Evolutionary conservation across 2,797 vertebrate genomes (phyloP).

Genomic region (Pogonophryne albipinna): DNA sequence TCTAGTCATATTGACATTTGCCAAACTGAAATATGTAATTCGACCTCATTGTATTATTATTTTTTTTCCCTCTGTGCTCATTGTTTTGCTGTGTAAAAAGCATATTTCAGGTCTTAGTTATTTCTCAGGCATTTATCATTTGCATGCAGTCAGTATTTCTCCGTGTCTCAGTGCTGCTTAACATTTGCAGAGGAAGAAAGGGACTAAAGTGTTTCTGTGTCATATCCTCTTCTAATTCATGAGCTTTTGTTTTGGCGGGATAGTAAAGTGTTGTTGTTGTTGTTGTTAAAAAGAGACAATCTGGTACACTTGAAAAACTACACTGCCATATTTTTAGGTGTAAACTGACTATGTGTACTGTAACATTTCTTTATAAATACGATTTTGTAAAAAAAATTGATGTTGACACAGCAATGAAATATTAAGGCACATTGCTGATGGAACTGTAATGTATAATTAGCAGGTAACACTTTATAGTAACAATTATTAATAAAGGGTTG

Average conservation of each 20-base stretch:
- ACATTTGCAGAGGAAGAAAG: slow-evolving; percentile 33
- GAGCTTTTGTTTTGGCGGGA: neutral
- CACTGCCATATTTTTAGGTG: slow-evolving; percentile 45
- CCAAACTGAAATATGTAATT: slow-evolving; percentile 39
- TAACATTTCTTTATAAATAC: slow-evolving; percentile 56
- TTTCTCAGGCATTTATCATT: slow-evolving; percentile 56
- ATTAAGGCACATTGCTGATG: too few species aligned
- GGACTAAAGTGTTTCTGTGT: slow-evolving; percentile 32
- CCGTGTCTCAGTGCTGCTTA: slow-evolving; percentile 16
- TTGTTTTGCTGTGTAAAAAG: slow-evolving; percentile 29
- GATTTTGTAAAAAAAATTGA: slow-evolving; percentile 37
- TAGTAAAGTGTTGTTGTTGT: slow-evolving; percentile 20
- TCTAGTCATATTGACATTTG: slow-evolving; percentile 43
- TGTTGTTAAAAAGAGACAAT: slow-evolving; percentile 39
- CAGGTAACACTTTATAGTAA: too few species aligned
- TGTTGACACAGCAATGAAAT: too few species aligned
- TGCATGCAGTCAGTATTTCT: slow-evolving; percentile 42
- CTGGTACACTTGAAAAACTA: slow-evolving; percentile 65
- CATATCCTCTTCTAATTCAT: neutral
- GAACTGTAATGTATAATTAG: too few species aligned
- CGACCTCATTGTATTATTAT: slow-evolving; percentile 34
- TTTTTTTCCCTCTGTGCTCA: slow-evolving; percentile 9
- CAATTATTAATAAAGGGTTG: too few species aligned
- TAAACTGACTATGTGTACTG: slow-evolving; percentile 48
- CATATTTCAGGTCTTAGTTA: slow-evolving; percentile 48